These are phyloP conservation scores for Himalopsyche tibetana DNA, from an alignment of 2,888 invertebrate species.

Conservation along the genomic window DNA sequence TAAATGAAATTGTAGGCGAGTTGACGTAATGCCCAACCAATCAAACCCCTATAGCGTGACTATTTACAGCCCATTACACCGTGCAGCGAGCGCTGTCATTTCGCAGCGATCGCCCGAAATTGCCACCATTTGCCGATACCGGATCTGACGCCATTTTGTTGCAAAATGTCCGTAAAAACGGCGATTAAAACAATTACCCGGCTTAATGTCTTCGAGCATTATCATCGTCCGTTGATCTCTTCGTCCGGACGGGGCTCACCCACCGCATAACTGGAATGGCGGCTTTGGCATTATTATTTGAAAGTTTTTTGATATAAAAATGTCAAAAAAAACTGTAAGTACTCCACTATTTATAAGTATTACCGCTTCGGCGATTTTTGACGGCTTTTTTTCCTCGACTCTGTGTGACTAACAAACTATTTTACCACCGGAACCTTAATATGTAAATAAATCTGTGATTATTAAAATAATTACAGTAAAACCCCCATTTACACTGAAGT, in stretches of 20 bases:
- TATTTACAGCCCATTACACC: not conserved
- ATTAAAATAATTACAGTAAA: no score
- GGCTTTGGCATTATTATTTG: not conserved
- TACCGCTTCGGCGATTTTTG: no score
- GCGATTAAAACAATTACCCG: constrained; percentile 43
- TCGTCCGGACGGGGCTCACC: constrained; percentile 16
- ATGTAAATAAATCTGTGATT: no score
- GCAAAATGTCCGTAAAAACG: constrained; percentile 22
- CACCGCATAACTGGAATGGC: constrained; percentile 23
- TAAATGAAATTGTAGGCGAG: no score
- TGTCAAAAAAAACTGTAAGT: constrained; percentile 8
- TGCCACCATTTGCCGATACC: constrained; percentile 29
- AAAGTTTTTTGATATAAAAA: not conserved
- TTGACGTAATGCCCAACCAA: constrained; percentile 3
- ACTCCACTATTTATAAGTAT: no score
- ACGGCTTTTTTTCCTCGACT: no score
- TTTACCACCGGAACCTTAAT: no score
- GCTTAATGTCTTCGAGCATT: constrained; percentile 41
- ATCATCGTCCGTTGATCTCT: constrained; percentile 39
- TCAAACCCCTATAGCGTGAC: not conserved
- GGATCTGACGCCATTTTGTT: constrained; percentile 34
- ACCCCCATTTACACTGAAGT: no score
- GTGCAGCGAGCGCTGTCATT: not conserved
- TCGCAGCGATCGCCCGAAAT: constrained; percentile 26
- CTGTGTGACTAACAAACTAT: no score